A percentile compares a stretch with the other conserved stretches of the same genome.
phyloP scores from a whole-genome alignment of 2,113 vertebrate genomes.

The Thymallus thymallus region DNA sequence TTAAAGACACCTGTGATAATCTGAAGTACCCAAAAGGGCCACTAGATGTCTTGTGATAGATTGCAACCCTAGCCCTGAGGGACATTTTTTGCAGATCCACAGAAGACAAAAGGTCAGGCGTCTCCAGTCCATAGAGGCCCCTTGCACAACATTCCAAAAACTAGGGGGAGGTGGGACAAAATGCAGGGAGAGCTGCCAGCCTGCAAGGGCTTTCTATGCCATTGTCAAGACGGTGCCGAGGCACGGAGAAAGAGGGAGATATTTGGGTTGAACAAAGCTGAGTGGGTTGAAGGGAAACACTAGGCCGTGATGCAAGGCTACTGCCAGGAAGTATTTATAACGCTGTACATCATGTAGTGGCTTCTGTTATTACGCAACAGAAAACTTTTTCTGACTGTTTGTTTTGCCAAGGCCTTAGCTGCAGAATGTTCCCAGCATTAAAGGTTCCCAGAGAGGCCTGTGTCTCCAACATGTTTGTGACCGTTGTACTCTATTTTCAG shows the following conservation, averaged over 20 bases:
- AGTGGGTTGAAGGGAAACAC: slow-evolving; percentile 35
- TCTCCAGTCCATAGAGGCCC: too few relatives aligned
- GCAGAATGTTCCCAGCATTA: background rate
- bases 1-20: too few relatives aligned
- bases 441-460: background rate
- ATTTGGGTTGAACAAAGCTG: slow-evolving; percentile 24
- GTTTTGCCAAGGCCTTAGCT: background rate
- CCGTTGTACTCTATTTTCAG: background rate
- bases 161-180: background rate
- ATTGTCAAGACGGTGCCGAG: slow-evolving; percentile 13
- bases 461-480: background rate
- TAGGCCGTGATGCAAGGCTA: slow-evolving; percentile 16
- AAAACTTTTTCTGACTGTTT: background rate
- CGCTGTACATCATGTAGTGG: slow-evolving; percentile 4
- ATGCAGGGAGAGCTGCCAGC: background rate
- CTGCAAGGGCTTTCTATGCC: slow-evolving; percentile 2
- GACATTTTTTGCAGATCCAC: too few relatives aligned
- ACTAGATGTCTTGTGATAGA: too few relatives aligned
- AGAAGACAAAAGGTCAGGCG: too few relatives aligned
- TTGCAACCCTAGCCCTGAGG: too few relatives aligned
- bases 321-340: slow-evolving; percentile 38
- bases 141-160: background rate
- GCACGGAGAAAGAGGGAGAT: slow-evolving; percentile 6
- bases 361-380: slow-evolving; percentile 21
- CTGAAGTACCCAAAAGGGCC: too few relatives aligned